Evolutionary conservation across 2,888 invertebrate genomes (phyloP).

Genomic region (Nomada hirtipes): DNA sequence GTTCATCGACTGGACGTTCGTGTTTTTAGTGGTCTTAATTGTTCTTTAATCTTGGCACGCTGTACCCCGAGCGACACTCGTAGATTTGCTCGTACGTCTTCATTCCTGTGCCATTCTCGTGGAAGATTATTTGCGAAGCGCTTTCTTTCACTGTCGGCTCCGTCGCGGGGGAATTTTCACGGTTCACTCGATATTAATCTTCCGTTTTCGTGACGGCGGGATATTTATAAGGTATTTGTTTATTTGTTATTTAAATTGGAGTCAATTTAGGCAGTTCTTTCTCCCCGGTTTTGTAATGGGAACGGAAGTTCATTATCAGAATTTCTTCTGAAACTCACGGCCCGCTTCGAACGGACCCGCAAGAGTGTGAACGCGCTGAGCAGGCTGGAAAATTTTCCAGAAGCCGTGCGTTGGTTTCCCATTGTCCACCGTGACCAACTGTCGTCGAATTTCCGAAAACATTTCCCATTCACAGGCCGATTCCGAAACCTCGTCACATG

Average conservation of each 20-base stretch:
- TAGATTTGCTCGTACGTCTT: slow-evolving; percentile 9
- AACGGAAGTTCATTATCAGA: slow-evolving; percentile 16
- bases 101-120: slow-evolving; percentile 1
- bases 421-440: slow-evolving; percentile 12
- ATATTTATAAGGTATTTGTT: too few relatives aligned
- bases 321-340: not conserved
- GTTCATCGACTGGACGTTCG: not conserved
- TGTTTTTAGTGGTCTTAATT: not conserved
- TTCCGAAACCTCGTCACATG: not conserved
- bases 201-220: not conserved
- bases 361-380: not conserved
- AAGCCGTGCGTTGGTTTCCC: not conserved
- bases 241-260: not conserved
- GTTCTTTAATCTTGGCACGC: not conserved
- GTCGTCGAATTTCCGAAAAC: slow-evolving; percentile 2
- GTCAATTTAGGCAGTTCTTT: too few relatives aligned
- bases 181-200: slow-evolving; percentile 33
- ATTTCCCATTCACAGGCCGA: not conserved
- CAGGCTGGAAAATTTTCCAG: not conserved
- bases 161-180: not conserved
- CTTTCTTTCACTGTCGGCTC: not conserved
- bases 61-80: not conserved
- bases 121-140: not conserved
- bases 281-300: not conserved
- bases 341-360: not conserved